Evolutionary conservation across 2,888 invertebrate genomes (phyloP), one percentile per base, ranked within the genome.

Genomic region (Caenorhabditis panamensis): DNA sequence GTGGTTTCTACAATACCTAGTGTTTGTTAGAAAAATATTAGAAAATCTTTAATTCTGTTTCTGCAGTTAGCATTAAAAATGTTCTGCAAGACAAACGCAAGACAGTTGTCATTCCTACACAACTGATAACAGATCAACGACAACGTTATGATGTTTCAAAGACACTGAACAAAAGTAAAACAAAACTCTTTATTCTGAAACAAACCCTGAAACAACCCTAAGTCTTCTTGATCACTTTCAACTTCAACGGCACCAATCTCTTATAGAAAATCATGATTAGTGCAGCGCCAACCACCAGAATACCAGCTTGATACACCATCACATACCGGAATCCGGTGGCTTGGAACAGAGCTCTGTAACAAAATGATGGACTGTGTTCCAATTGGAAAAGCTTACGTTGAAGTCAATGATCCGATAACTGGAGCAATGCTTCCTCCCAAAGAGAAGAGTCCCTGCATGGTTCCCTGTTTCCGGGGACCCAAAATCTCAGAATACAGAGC

Each of bases 401-500:
- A 75, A 13, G 47, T 53, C 26, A 67, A 28, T 9, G 67, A 75
- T 54, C 67, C 75, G 20, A 75, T 75, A 26, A 79, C 78, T 4
- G 68, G 72, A 16, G 82, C 75, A n/a, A 80, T 28, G 18, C 75
- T 77, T 37, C 79, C 79, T n/a, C 75, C 75, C n/a, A 77, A 41
- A 13, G 79, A 72, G 53, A 72, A 82, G 2, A 80, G 20, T 31
- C 79, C 79, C 54, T 80, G 79, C 82, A 80, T 82, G 41, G 61
- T 71, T 56, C 78, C 71, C 73, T 84, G 82, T 44, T 75, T 72
- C 13, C 84, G 37, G 44, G 83, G 83, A 2, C 84, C 84, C 26
- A 84, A 31, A 64, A 84, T 68, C 44, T 84, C 83, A 11, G 84
- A 82, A 62, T 79, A 84, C 13, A 84, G 63, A 0, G 84, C 76